Percentiles rank a stretch among this genome's conserved stretches.
phyloP scores from a whole-genome alignment of 2,113 vertebrate genomes.

The Raphicerus campestris region DNA sequence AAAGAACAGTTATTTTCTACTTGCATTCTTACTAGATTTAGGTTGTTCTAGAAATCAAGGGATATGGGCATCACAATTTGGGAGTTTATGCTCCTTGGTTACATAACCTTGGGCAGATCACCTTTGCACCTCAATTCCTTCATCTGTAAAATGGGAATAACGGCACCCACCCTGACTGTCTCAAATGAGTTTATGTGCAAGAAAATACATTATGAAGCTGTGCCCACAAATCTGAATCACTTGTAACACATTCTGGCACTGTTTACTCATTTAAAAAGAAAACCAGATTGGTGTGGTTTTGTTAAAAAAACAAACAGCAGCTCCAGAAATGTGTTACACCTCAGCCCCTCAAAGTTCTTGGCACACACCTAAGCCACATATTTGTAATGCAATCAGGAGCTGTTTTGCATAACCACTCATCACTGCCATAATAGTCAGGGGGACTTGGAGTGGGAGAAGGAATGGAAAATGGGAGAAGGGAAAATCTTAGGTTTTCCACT shows the following conservation, averaged over 20 bases:
- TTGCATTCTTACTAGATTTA: not conserved
- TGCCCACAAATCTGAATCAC: not conserved
- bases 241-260: not conserved
- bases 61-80: not conserved
- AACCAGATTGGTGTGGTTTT: slow-evolving; percentile 24
- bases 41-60: not conserved
- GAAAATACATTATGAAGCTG: not conserved
- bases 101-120: not conserved
- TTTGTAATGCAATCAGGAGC: not conserved
- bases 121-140: not conserved
- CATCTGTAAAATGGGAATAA: not conserved
- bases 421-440: not conserved
- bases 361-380: not conserved
- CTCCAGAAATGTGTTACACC: not conserved
- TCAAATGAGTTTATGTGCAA: not conserved
- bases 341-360: not conserved
- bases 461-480: not conserved
- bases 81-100: not conserved
- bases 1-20: not conserved
- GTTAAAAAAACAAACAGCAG: slow-evolving; percentile 1
- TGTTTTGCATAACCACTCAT: not conserved
- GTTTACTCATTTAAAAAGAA: slow-evolving; percentile 29
- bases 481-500: not conserved
- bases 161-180: not conserved
- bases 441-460: no score